phyloP scores from a whole-genome alignment of 1,140 invertebrate genomes.

The Whitmania pigra region DNA sequence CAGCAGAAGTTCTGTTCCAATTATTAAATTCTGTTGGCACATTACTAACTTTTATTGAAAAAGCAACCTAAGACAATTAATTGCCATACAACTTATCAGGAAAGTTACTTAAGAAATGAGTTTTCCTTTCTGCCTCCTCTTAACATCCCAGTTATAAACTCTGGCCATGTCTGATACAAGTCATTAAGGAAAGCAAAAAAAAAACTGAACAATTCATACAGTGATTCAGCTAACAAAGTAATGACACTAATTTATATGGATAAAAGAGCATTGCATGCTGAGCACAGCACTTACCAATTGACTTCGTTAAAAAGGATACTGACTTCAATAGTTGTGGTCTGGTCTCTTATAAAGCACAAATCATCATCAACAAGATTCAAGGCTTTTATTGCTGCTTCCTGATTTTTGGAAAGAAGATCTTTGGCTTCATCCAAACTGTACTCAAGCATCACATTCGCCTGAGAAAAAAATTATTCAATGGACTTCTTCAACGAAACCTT shows the following conservation, averaged over 20 bases:
- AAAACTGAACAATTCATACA: not conserved
- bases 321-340: constrained; percentile 94
- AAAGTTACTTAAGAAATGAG: not conserved
- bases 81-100: not conserved
- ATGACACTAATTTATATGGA: not conserved
- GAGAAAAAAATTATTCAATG: constrained; percentile 19
- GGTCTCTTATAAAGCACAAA: constrained; percentile 80
- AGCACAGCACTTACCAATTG: not conserved
- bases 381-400: constrained; percentile 70
- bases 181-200: not conserved
- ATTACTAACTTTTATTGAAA: too few species aligned
- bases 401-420: constrained; percentile 70
- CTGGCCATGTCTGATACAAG: constrained; percentile 57
- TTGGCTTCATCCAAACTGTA: constrained; percentile 85
- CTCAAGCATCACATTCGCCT: constrained; percentile 95
- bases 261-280: not conserved
- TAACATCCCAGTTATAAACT: constrained; percentile 85
- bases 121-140: constrained; percentile 58
- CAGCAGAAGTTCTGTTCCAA: too few species aligned
- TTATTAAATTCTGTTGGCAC: too few species aligned
- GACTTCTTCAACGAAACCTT: constrained; percentile 15
- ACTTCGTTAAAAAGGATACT: constrained; percentile 46
- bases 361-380: constrained; percentile 74
- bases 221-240: not conserved
- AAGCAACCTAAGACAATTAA: too few species aligned